Percentiles rank a stretch among this genome's conserved stretches.
Conservation (phyloP, 2,888 invertebrate genomes). For the Galeopsomyia nigrocyanea region DNA sequence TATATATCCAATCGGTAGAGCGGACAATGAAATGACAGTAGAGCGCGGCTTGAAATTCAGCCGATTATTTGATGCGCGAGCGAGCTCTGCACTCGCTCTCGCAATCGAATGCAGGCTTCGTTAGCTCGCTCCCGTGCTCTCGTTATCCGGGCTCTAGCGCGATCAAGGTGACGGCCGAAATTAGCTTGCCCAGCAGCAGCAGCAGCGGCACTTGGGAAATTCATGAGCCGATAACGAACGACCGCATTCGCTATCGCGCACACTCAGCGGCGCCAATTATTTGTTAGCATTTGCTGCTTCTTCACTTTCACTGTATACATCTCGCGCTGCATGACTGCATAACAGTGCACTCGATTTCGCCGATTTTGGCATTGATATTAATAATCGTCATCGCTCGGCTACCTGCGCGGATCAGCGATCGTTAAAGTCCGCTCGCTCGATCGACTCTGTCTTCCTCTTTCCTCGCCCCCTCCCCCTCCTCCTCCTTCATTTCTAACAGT, state of each 20-base stretch:
- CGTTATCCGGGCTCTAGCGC: constrained; percentile 6
- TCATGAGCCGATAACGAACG: constrained; percentile 29
- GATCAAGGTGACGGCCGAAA: constrained; percentile 2
- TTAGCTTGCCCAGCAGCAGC: constrained; percentile 16
- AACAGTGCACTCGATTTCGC: not conserved
- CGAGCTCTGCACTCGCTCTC: not conserved
- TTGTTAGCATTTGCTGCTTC: too few species aligned
- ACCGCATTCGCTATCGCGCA: not conserved
- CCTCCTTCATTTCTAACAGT: constrained; percentile 32
- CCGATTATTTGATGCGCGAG: not conserved
- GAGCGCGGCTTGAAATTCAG: not conserved
- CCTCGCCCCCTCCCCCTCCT: constrained; percentile 6
- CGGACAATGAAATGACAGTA: too few species aligned
- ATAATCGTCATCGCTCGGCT: too few species aligned
- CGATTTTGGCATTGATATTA: too few species aligned
- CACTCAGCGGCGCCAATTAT: too few species aligned
- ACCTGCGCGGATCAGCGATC: too few species aligned
- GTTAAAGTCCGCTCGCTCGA: too few species aligned
- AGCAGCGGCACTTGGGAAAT: constrained; percentile 23
- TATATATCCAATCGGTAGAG: too few species aligned
- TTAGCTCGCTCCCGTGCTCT: not conserved
- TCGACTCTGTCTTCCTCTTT: too few species aligned
- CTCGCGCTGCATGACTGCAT: not conserved
- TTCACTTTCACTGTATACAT: too few species aligned
- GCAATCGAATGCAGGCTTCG: not conserved